Conservation (phyloP, 2,888 invertebrate species). For the Halictus ligatus region DNA sequence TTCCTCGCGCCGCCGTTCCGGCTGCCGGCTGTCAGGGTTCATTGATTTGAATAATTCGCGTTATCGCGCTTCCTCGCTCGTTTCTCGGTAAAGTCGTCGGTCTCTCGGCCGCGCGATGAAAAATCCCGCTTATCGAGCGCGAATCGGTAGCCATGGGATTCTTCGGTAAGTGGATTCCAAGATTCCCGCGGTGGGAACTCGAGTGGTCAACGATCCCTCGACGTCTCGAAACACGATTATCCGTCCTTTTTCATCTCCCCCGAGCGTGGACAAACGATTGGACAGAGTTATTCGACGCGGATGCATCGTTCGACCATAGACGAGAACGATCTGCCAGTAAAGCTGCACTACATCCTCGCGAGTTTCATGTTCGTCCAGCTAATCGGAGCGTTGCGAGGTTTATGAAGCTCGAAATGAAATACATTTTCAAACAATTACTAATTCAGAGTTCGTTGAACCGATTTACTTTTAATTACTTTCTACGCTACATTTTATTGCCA, state of each 20-base stretch:
- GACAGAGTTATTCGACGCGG: neutral
- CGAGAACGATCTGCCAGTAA: neutral
- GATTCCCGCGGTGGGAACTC: slow-evolving; percentile 16
- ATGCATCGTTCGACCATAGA: neutral
- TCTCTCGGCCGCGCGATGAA: slow-evolving; percentile 4
- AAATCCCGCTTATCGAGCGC: slow-evolving; percentile 46
- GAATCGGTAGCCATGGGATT: slow-evolving; percentile 36
- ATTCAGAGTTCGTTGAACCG: neutral
- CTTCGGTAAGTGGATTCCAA: slow-evolving; percentile 12
- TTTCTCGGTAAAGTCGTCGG: slow-evolving; percentile 60
- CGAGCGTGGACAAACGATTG: slow-evolving; percentile 1
- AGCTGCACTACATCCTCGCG: neutral
- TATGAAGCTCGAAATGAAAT: neutral
- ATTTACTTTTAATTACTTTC: neutral
- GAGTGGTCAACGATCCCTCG: neutral
- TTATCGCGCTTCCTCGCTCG: slow-evolving; percentile 64
- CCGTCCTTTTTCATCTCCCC: neutral
- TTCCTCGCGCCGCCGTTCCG: slow-evolving; percentile 35
- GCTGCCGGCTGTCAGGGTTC: slow-evolving; percentile 71
- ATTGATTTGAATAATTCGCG: slow-evolving; percentile 68
- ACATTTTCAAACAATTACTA: neutral
- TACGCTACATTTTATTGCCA: neutral
- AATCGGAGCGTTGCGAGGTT: neutral
- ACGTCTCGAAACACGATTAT: slow-evolving; percentile 16
- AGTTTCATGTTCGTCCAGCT: too few relatives aligned